These are phyloP conservation scores for Xestia sexstrigata DNA, from an alignment of 2,888 invertebrate species.

Conservation along the genomic window DNA sequence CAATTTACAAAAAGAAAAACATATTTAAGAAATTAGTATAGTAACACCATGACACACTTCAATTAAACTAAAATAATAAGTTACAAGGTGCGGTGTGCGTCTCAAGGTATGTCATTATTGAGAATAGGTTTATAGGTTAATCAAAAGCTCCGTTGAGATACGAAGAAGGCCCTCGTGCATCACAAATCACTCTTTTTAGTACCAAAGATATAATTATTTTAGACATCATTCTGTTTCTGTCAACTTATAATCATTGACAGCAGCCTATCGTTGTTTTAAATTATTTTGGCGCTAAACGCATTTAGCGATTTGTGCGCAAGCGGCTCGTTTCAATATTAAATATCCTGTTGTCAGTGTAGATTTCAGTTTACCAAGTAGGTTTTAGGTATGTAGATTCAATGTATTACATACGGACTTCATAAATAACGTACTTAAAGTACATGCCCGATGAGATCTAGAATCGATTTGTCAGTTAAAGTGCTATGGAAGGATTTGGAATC, in stretches of 20 bases:
- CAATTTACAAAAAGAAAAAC: too few relatives aligned
- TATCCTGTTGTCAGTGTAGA: background rate
- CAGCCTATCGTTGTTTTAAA: background rate
- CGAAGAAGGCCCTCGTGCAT: background rate
- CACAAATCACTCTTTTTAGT: background rate
- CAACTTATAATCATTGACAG: background rate
- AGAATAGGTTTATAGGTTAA: too few relatives aligned
- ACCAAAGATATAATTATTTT: background rate
- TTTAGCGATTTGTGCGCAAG: background rate
- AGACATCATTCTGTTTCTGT: background rate
- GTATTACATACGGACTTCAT: slow-evolving; percentile 21
- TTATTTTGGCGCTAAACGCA: background rate
- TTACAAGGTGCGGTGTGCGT: too few relatives aligned
- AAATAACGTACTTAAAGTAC: slow-evolving; percentile 61
- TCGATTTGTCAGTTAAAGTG: slow-evolving; percentile 57
- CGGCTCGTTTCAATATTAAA: background rate
- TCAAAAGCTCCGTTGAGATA: background rate
- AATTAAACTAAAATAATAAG: too few relatives aligned
- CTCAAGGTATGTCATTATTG: too few relatives aligned
- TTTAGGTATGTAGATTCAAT: background rate
- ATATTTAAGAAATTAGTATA: too few relatives aligned
- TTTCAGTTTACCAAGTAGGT: background rate
- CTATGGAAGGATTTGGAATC: slow-evolving; percentile 41
- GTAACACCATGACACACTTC: too few relatives aligned
- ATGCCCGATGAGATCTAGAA: slow-evolving; percentile 49